Evolutionary conservation across 2,797 vertebrate genomes (phyloP).

Genomic region (Craterocephalus amniculus): DNA sequence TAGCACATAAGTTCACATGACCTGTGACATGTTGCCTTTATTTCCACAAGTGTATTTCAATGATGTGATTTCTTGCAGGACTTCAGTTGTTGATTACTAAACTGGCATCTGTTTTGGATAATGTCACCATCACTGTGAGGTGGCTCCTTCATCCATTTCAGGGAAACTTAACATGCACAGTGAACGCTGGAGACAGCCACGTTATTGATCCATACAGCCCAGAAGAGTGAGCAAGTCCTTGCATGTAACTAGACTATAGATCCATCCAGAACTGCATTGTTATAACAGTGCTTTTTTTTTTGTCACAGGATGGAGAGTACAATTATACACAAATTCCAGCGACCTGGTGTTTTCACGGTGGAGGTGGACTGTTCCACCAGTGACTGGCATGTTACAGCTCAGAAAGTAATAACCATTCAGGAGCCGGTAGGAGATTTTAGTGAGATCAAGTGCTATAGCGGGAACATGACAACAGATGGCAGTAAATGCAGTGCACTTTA

Average conservation of each 20-base stretch:
- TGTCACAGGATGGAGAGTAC: slow-evolving; percentile 81
- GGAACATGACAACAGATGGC: slow-evolving; percentile 73
- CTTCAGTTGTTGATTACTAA: slow-evolving; percentile 84
- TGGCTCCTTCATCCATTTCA: slow-evolving; percentile 93
- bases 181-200: slow-evolving; percentile 91
- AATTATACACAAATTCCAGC: slow-evolving; percentile 85
- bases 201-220: slow-evolving; percentile 90
- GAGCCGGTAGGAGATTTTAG: slow-evolving; percentile 81
- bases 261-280: background rate
- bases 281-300: background rate
- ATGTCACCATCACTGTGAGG: slow-evolving; percentile 86
- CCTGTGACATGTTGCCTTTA: background rate
- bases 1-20: background rate
- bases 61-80: slow-evolving; percentile 75
- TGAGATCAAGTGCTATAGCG: slow-evolving; percentile 82
- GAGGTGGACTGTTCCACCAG: slow-evolving; percentile 91
- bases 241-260: background rate
- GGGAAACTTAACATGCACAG: slow-evolving; percentile 92
- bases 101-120: slow-evolving; percentile 84
- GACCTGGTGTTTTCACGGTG: slow-evolving; percentile 86
- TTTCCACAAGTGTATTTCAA: background rate
- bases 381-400: slow-evolving; percentile 92
- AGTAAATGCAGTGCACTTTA: slow-evolving; percentile 79
- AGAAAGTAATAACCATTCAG: slow-evolving; percentile 83
- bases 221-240: slow-evolving; percentile 80